phyloP scores from a whole-genome alignment of 2,888 invertebrate genomes.

The Amiota minor region DNA sequence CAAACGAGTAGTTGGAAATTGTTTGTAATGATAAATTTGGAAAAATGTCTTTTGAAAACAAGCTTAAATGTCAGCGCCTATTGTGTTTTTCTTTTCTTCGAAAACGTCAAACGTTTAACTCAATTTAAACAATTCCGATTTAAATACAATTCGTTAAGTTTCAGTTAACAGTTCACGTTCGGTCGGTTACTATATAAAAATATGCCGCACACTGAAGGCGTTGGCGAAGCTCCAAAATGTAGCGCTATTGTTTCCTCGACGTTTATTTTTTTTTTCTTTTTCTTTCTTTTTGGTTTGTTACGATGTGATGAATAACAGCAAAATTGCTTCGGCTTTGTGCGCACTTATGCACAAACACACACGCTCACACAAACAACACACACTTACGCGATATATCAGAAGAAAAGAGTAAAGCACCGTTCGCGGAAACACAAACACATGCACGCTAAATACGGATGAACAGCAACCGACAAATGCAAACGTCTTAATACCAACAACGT shows the following conservation, averaged over 20 bases:
- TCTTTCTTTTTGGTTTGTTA: not conserved
- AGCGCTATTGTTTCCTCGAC: not conserved
- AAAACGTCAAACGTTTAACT: no score
- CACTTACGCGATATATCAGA: no score
- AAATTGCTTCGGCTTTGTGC: constrained; percentile 7
- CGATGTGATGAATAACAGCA: constrained; percentile 14
- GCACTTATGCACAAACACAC: not conserved
- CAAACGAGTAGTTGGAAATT: constrained; percentile 48
- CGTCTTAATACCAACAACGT: no score
- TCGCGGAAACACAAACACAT: not conserved
- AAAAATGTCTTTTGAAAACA: constrained; percentile 42
- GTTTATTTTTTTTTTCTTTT: constrained; percentile 1
- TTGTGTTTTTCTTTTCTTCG: constrained; percentile 38
- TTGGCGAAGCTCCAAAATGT: constrained; percentile 18
- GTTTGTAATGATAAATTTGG: constrained; percentile 54
- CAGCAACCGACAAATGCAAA: not conserved
- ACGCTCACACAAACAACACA: not conserved
- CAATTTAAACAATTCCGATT: no score
- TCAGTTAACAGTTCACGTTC: constrained; percentile 4
- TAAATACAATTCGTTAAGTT: no score
- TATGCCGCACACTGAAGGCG: not conserved
- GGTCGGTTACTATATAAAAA: not conserved
- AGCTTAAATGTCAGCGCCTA: constrained; percentile 51
- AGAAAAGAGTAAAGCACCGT: not conserved
- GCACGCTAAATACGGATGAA: not conserved